These are phyloP conservation scores for Clusia tigrina DNA, from an alignment of 2,888 invertebrate species.

Conservation along the genomic window DNA sequence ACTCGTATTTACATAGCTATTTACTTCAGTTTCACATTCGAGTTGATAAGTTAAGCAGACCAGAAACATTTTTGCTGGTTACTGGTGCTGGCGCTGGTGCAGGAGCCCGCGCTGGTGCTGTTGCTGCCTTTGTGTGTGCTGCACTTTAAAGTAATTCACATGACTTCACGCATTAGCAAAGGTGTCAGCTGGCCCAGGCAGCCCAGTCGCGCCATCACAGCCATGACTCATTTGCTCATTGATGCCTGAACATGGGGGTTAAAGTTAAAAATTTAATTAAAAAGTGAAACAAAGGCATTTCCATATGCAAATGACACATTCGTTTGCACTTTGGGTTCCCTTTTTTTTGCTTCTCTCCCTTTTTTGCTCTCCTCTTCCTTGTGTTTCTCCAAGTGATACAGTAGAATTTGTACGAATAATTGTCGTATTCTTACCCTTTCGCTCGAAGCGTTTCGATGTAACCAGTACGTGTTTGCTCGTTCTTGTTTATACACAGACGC, in stretches of 20 bases:
- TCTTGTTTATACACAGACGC: too few relatives aligned
- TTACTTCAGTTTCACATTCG: background rate
- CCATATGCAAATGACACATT: background rate
- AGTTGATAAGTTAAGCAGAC: background rate
- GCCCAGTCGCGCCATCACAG: background rate
- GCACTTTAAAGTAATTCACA: slow-evolving; percentile 5
- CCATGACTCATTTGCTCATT: background rate
- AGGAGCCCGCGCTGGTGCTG: too few relatives aligned
- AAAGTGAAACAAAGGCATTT: background rate
- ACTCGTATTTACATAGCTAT: too few relatives aligned
- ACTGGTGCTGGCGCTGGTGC: too few relatives aligned
- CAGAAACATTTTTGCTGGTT: slow-evolving; percentile 1
- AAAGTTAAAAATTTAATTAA: background rate
- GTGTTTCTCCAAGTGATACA: too few relatives aligned
- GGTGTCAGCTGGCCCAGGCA: background rate
- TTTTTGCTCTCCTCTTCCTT: background rate
- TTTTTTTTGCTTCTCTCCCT: background rate
- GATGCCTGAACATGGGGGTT: background rate
- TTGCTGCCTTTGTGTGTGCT: too few relatives aligned
- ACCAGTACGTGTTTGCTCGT: too few relatives aligned
- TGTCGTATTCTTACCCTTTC: too few relatives aligned
- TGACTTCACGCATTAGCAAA: background rate
- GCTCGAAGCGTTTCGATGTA: too few relatives aligned
- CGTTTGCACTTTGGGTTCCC: background rate
- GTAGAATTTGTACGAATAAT: too few relatives aligned